phyloP scores from a whole-genome alignment of 2,113 vertebrate species.

The Neodontobutis hainanensis region DNA sequence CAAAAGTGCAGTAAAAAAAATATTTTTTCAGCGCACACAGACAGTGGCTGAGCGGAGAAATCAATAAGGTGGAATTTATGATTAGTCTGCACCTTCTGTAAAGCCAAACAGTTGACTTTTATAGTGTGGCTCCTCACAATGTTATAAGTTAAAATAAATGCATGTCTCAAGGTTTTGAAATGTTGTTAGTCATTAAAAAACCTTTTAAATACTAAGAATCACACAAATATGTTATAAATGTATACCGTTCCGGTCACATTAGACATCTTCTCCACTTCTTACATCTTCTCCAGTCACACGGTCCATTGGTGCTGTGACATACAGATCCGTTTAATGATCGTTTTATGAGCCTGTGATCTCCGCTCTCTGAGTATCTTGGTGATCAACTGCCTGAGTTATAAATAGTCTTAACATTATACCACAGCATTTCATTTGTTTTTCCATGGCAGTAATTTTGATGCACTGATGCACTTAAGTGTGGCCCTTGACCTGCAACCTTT shows the following conservation, averaged over 20 bases:
- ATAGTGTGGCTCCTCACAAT: no score
- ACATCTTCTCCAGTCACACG: slow-evolving; percentile 9
- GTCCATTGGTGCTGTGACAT: slow-evolving; percentile 36
- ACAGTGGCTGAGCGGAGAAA: no score
- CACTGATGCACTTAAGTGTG: background rate
- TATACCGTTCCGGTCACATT: background rate
- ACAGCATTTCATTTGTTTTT: background rate
- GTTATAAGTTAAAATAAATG: no score
- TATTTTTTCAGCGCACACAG: no score
- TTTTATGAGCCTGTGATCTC: slow-evolving; percentile 33
- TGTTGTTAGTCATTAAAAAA: no score
- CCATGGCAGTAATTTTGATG: background rate
- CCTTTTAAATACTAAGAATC: no score
- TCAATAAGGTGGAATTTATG: no score
- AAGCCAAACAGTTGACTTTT: no score
- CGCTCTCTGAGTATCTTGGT: slow-evolving; percentile 13
- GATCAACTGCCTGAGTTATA: slow-evolving; percentile 12
- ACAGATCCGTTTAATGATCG: slow-evolving; percentile 33
- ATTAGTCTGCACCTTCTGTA: no score
- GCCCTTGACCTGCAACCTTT: background rate
- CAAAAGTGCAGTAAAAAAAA: no score
- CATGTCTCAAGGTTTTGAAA: no score
- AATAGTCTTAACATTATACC: background rate
- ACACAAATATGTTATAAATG: no score
- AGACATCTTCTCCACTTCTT: background rate